These are phyloP conservation scores for Chondrosia reniformis DNA, from an alignment of 37 sponge, comb jelly and placozoan species.

Conservation along the genomic window DNA sequence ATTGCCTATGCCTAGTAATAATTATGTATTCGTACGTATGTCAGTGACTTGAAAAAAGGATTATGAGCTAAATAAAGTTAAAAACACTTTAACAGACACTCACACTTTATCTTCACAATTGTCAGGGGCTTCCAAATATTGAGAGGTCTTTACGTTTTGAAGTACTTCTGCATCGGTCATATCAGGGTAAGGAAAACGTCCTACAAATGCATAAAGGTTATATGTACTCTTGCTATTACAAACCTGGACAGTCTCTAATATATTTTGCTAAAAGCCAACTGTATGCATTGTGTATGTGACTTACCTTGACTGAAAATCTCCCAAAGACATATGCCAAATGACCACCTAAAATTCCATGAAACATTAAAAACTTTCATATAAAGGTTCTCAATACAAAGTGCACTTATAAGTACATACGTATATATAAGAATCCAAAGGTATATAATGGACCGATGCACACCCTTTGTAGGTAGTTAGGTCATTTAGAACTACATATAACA, in stretches of 20 bases:
- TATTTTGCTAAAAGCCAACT: neutral
- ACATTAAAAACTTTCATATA: no score
- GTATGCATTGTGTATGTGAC: neutral
- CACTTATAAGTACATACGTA: no score
- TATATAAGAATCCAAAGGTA: no score
- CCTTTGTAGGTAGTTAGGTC: no score
- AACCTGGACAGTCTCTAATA: no score
- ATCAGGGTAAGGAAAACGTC: neutral
- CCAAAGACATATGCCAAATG: slow-evolving; percentile 14
- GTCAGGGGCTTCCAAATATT: slow-evolving; percentile 13
- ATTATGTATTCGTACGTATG: no score
- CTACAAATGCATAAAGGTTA: neutral
- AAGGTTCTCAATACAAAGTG: no score
- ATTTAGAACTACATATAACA: no score
- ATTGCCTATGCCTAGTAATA: no score
- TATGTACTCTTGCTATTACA: neutral
- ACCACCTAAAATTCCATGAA: slow-evolving; percentile 1
- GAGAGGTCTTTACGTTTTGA: neutral
- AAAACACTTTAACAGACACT: neutral
- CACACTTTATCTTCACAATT: neutral
- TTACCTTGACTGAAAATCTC: slow-evolving; percentile 22
- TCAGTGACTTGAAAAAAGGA: no score
- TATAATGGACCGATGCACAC: no score
- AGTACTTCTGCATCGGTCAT: slow-evolving; percentile 1
- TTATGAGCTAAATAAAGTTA: no score